A percentile compares a stretch with the other conserved stretches of the same genome.
phyloP scores from a whole-genome alignment of 1,140 invertebrate genomes.

The Batillaria attramentaria region DNA sequence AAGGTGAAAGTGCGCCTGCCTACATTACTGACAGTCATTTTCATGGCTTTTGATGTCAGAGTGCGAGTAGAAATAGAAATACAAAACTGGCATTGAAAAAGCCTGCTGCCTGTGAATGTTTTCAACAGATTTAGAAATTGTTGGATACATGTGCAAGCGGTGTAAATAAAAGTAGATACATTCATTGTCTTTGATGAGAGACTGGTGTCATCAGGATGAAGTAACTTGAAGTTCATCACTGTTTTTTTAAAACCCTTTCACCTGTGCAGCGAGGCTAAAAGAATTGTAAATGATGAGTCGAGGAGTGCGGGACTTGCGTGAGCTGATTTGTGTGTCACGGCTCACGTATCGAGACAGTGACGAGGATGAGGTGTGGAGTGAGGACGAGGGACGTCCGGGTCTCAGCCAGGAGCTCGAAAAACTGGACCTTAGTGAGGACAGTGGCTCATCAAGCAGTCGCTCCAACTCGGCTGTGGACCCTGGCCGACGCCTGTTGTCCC shows the following conservation, averaged over 20 bases:
- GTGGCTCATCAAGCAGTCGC: background rate
- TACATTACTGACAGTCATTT: slow-evolving; percentile 74
- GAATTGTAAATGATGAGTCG: slow-evolving; percentile 61
- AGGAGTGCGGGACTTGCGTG: slow-evolving; percentile 66
- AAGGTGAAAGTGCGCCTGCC: slow-evolving; percentile 76
- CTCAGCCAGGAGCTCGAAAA: slow-evolving; percentile 21
- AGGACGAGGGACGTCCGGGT: slow-evolving; percentile 44
- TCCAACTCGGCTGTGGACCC: slow-evolving; percentile 29
- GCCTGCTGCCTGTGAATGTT: too few species aligned
- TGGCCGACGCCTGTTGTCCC: slow-evolving; percentile 39
- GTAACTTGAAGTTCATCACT: too few species aligned
- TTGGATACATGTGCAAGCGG: too few species aligned
- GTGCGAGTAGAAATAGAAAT: slow-evolving; percentile 46
- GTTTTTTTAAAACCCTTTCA: too few species aligned
- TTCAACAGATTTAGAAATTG: too few species aligned
- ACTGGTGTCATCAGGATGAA: too few species aligned
- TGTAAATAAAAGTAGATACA: too few species aligned
- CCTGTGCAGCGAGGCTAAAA: too few species aligned
- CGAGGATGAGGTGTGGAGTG: slow-evolving; percentile 48
- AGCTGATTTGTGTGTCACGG: slow-evolving; percentile 68
- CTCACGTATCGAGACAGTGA: slow-evolving; percentile 65
- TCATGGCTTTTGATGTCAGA: slow-evolving; percentile 75
- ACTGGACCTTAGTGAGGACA: background rate
- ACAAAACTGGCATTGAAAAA: too few species aligned
- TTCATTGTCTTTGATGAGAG: too few species aligned